A percentile compares a stretch with the other conserved stretches of the same genome.
Conservation (phyloP, 2,888 invertebrate species). For the Eudasyphora cyanicolor region DNA sequence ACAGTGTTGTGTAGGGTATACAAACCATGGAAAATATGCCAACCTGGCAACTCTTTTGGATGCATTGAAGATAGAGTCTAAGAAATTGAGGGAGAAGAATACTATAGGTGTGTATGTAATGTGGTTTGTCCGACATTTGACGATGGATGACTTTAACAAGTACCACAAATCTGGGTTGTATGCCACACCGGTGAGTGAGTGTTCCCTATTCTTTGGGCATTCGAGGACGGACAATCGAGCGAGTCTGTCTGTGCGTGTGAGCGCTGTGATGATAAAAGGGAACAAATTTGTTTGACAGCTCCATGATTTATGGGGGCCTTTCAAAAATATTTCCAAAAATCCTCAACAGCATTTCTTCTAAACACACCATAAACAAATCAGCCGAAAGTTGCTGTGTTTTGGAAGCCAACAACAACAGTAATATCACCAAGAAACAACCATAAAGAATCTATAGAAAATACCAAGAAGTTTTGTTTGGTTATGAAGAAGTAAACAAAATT, state of each 20-base stretch:
- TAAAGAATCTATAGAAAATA: background rate
- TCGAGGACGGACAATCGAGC: background rate
- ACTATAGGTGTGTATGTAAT: background rate
- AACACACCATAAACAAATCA: constrained; percentile 1
- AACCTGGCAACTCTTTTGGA: no score
- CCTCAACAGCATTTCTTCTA: background rate
- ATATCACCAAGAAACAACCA: background rate
- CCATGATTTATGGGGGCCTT: constrained; percentile 43
- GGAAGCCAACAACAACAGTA: no score
- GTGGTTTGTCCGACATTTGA: background rate
- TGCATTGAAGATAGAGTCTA: no score
- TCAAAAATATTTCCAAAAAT: constrained; percentile 8
- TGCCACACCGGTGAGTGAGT: background rate
- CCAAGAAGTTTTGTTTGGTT: background rate
- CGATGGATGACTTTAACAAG: constrained; percentile 42
- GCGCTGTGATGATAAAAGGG: constrained; percentile 24
- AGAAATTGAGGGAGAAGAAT: no score
- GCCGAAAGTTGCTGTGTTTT: background rate
- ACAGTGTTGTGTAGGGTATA: no score
- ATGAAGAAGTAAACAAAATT: background rate
- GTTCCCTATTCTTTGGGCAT: background rate
- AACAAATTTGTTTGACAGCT: constrained; percentile 50
- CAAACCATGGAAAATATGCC: no score
- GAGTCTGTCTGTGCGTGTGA: background rate
- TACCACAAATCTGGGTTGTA: background rate